Percentiles rank a stretch among this genome's conserved stretches.
phyloP scores from a whole-genome alignment of 2,113 vertebrate genomes.

The Bambusicola thoracicus region DNA sequence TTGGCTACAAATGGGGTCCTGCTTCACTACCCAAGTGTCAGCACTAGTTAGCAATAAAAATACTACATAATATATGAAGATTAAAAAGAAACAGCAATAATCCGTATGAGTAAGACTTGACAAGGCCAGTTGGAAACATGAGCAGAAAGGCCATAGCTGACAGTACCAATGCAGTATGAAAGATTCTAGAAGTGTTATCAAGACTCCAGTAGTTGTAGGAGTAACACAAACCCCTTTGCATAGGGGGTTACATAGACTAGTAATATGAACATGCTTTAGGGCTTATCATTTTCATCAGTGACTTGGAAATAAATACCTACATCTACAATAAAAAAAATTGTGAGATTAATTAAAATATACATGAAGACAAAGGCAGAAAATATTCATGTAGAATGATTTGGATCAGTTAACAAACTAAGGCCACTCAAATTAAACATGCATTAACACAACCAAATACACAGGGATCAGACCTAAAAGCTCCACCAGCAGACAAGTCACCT shows the following conservation, averaged over 20 bases:
- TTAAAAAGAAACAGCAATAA: not conserved
- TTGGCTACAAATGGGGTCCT: not conserved
- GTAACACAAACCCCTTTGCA: not conserved
- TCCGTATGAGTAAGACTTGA: rapidly evolving
- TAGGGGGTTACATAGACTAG: not conserved
- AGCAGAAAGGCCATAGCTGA: not conserved
- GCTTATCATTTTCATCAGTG: not conserved
- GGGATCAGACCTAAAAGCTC: not conserved
- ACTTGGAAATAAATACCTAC: not conserved
- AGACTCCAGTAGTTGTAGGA: not conserved
- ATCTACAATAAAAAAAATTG: not conserved
- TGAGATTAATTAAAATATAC: not conserved
- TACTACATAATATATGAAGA: not conserved
- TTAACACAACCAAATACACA: not conserved
- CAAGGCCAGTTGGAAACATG: not conserved
- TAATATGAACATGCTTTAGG: not conserved
- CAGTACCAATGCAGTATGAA: not conserved
- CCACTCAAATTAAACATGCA: not conserved
- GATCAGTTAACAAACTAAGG: not conserved
- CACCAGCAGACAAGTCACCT: not conserved
- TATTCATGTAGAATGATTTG: not conserved
- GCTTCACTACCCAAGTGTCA: not conserved
- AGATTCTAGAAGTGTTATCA: not conserved
- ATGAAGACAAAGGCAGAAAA: not conserved
- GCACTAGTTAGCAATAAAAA: not conserved